Evolutionary conservation across 2,888 invertebrate species (phyloP).

Genomic region (Tortricodes alternella): DNA sequence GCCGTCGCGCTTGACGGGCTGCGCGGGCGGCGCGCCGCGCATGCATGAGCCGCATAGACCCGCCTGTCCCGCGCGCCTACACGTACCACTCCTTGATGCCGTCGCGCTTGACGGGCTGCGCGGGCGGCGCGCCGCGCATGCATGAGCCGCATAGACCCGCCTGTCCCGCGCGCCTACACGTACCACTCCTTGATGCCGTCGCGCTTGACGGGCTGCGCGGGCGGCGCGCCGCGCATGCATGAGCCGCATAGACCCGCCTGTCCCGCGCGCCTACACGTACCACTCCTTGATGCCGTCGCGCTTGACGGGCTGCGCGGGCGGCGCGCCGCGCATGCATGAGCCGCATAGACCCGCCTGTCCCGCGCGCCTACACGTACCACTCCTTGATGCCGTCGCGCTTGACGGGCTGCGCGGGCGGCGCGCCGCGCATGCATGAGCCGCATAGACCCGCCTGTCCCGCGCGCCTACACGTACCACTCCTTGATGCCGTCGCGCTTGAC

Average conservation of each 20-base stretch:
- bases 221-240: background rate
- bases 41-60: background rate
- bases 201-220: constrained; percentile 84
- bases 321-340: background rate
- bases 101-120: constrained; percentile 87
- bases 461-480: constrained; percentile 95
- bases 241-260: constrained; percentile 13
- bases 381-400: constrained; percentile 96
- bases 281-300: constrained; percentile 97
- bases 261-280: constrained; percentile 88
- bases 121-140: constrained; percentile 4
- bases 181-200: constrained; percentile 99
- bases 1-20: constrained; percentile 90
- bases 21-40: constrained; percentile 39
- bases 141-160: constrained; percentile 7
- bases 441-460: constrained; percentile 15
- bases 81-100: constrained; percentile 99
- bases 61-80: constrained; percentile 63
- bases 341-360: constrained; percentile 15
- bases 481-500: constrained; percentile 95
- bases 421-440: background rate
- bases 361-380: constrained; percentile 92
- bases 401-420: constrained; percentile 66
- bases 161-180: constrained; percentile 82
- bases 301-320: constrained; percentile 81